Evolutionary conservation across 1,140 invertebrate genomes (phyloP).

Genomic region (Holotrichia oblita): DNA sequence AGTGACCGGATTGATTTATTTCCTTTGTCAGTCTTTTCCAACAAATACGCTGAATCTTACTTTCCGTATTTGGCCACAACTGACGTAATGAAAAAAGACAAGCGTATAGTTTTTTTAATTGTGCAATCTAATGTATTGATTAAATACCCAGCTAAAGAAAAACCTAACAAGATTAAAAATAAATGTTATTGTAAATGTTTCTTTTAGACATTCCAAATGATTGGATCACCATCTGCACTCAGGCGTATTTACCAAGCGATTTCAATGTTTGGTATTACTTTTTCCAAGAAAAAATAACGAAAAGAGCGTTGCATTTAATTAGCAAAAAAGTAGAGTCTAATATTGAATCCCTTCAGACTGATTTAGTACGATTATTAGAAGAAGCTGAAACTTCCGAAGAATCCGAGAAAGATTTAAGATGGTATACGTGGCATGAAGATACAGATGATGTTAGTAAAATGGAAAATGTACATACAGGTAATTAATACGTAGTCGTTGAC

Average conservation of each 20-base stretch:
- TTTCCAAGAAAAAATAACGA: constrained; percentile 77
- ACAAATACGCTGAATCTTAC: too few species aligned
- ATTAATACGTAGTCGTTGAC: too few species aligned
- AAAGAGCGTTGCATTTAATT: constrained; percentile 74
- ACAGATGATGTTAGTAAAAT: constrained; percentile 68
- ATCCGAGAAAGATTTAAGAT: constrained; percentile 75
- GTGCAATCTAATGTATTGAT: too few species aligned
- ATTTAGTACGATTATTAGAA: constrained; percentile 58
- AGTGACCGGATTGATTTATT: too few species aligned
- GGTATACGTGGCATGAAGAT: constrained; percentile 83
- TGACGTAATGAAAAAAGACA: too few species aligned
- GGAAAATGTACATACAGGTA: constrained; percentile 61
- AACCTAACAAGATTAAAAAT: too few species aligned
- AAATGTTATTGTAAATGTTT: too few species aligned
- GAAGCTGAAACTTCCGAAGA: constrained; percentile 63
- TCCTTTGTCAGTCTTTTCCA: too few species aligned
- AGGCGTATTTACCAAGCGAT: constrained; percentile 65
- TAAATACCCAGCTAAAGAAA: too few species aligned
- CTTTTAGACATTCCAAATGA: constrained; percentile 66
- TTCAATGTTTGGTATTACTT: constrained; percentile 79
- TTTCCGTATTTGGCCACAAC: too few species aligned
- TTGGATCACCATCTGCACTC: constrained; percentile 69
- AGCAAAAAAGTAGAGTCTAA: constrained; percentile 67
- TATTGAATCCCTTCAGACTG: constrained; percentile 66
- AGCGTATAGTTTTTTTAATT: too few species aligned